A percentile compares a stretch with the other conserved stretches of the same genome.
These are phyloP conservation scores for Hydroisotoma schaefferi DNA, from an alignment of 2,888 invertebrate genomes.

Conservation along the genomic window DNA sequence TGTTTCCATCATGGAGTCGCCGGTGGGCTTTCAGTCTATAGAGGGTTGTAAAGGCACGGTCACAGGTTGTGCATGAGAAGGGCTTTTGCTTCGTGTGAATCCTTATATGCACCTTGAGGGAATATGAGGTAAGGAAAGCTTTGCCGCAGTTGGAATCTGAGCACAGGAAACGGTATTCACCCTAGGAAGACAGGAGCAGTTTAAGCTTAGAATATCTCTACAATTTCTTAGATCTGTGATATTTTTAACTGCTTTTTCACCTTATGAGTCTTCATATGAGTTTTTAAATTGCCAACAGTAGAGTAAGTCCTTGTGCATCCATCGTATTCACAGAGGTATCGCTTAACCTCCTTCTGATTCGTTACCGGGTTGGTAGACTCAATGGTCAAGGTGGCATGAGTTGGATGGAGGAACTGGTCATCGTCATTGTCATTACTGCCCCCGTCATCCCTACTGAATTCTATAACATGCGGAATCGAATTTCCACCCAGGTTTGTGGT, in stretches of 20 bases:
- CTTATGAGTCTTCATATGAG: slow-evolving; percentile 93
- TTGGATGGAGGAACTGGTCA: background rate
- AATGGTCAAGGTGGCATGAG: slow-evolving; percentile 4
- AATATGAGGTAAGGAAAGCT: slow-evolving; percentile 90
- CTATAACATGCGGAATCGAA: background rate
- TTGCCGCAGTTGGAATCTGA: slow-evolving; percentile 82
- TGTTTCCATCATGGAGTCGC: slow-evolving; percentile 87
- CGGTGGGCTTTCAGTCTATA: slow-evolving; percentile 87
- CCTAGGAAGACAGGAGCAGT: slow-evolving; percentile 56
- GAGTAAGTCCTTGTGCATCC: slow-evolving; percentile 54
- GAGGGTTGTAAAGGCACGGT: slow-evolving; percentile 89
- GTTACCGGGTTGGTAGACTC: background rate
- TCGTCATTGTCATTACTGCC: background rate
- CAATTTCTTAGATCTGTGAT: background rate
- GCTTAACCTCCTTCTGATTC: slow-evolving; percentile 1
- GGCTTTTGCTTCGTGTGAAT: slow-evolving; percentile 92
- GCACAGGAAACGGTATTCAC: slow-evolving; percentile 91
- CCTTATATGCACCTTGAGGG: slow-evolving; percentile 87
- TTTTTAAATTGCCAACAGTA: slow-evolving; percentile 87
- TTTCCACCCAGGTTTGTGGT: too few species aligned
- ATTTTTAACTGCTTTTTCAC: slow-evolving; percentile 60
- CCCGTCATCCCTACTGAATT: background rate
- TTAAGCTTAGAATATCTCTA: background rate
- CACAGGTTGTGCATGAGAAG: slow-evolving; percentile 81
- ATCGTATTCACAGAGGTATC: slow-evolving; percentile 3